These are phyloP conservation scores for Monomorium pharaonis DNA, from an alignment of 1,140 invertebrate species.

Conservation along the genomic window DNA sequence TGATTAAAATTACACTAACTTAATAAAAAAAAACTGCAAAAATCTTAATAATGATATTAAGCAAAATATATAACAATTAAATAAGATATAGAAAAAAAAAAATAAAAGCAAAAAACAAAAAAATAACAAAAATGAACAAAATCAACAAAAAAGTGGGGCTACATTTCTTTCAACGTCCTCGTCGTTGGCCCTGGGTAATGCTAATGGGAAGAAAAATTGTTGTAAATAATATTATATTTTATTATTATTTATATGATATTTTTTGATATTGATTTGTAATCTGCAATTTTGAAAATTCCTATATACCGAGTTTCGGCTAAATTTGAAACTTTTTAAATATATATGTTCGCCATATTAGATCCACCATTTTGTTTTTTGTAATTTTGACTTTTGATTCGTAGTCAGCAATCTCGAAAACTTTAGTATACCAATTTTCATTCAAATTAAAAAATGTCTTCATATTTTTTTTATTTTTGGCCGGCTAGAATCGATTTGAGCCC, in stretches of 20 bases:
- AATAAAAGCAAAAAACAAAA: background rate
- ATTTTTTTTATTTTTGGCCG: background rate
- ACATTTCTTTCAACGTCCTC: background rate
- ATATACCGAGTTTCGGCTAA: no score
- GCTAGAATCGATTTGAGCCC: background rate
- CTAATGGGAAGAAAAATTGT: background rate
- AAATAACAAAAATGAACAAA: background rate
- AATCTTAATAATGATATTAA: no score
- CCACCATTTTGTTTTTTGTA: no score
- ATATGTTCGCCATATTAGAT: no score
- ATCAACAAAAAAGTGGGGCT: background rate
- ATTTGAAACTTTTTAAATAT: no score
- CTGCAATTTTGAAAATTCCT: no score
- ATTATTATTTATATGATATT: background rate
- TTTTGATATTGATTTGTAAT: no score
- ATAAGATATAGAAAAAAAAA: background rate
- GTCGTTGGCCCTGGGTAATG: background rate
- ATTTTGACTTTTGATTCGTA: no score
- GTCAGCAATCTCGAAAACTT: no score
- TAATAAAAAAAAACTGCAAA: no score
- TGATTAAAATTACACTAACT: background rate
- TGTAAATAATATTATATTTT: background rate
- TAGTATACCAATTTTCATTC: background rate
- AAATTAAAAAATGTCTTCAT: background rate
- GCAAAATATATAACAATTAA: no score